Conservation (phyloP, 2,113 vertebrate species). For the Laticauda colubrina region DNA sequence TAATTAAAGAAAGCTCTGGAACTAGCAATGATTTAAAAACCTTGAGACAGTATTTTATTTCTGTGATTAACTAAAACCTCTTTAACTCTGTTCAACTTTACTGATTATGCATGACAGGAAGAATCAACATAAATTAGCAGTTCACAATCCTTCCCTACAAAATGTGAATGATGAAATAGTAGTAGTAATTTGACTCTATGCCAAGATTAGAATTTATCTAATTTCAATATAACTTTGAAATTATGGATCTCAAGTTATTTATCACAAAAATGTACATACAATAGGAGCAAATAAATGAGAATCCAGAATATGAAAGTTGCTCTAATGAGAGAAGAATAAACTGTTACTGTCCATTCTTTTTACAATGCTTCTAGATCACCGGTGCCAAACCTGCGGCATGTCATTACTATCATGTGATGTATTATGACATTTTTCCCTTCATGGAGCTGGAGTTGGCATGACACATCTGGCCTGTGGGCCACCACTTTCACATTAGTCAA, state of each 20-base stretch:
- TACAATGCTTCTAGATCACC: neutral
- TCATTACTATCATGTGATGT: fast-evolving
- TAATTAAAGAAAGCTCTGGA: neutral
- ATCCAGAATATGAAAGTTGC: neutral
- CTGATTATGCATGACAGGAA: neutral
- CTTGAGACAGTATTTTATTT: neutral
- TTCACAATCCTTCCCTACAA: neutral
- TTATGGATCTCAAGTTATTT: neutral
- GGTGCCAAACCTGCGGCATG: too few relatives aligned
- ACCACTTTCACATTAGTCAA: too few relatives aligned
- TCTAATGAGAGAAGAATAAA: neutral
- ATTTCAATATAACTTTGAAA: neutral
- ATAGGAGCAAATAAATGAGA: neutral
- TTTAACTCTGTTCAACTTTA: neutral
- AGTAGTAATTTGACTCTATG: neutral
- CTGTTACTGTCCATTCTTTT: neutral
- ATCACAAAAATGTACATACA: neutral
- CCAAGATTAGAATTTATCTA: neutral
- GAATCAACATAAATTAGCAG: neutral
- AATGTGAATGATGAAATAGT: neutral
- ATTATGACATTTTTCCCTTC: too few relatives aligned
- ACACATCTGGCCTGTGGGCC: fast-evolving
- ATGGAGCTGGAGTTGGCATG: too few relatives aligned
- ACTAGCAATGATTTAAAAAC: neutral
- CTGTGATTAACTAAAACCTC: neutral